phyloP scores from a whole-genome alignment of 2,888 invertebrate genomes.

The Platycheirus rosarum region DNA sequence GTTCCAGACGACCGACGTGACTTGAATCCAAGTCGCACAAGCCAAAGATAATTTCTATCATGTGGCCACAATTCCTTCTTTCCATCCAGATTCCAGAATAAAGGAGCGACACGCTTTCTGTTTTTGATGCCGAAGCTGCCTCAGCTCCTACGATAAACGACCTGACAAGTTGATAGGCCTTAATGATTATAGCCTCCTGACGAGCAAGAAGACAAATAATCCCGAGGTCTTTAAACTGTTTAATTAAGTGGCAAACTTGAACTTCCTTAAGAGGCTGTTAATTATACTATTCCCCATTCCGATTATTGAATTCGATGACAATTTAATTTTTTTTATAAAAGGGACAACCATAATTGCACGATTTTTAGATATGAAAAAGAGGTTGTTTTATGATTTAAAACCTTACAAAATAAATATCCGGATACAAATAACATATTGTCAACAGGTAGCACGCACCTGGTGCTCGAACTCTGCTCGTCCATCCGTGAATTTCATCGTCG shows the following conservation, averaged over 20 bases:
- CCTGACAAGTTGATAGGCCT: conserved; percentile 66
- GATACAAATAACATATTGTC: conserved; percentile 10
- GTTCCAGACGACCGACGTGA: conserved; percentile 58
- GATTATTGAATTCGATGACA: conserved; percentile 55
- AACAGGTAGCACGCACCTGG: conserved; percentile 31
- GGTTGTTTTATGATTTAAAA: no score
- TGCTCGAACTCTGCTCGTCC: neutral
- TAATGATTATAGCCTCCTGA: conserved; percentile 62
- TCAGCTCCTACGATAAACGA: conserved; percentile 47
- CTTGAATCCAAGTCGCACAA: conserved; percentile 55
- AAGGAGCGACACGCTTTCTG: conserved; percentile 35
- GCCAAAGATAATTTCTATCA: conserved; percentile 67
- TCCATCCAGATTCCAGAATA: conserved; percentile 7
- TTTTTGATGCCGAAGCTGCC: neutral
- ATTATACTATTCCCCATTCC: neutral
- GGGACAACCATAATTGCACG: no score
- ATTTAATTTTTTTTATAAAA: no score
- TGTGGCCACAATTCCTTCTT: conserved; percentile 62
- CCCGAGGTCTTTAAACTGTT: conserved; percentile 58
- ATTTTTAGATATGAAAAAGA: no score
- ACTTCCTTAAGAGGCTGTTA: conserved; percentile 31
- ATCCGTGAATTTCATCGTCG: conserved; percentile 5
- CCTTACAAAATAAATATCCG: no score
- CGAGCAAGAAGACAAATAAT: conserved; percentile 46
- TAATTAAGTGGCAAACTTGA: conserved; percentile 66